Base-by-base conservation (phyloP, 1,140 invertebrate genomes). In the Cotesia vestalis region DNA sequence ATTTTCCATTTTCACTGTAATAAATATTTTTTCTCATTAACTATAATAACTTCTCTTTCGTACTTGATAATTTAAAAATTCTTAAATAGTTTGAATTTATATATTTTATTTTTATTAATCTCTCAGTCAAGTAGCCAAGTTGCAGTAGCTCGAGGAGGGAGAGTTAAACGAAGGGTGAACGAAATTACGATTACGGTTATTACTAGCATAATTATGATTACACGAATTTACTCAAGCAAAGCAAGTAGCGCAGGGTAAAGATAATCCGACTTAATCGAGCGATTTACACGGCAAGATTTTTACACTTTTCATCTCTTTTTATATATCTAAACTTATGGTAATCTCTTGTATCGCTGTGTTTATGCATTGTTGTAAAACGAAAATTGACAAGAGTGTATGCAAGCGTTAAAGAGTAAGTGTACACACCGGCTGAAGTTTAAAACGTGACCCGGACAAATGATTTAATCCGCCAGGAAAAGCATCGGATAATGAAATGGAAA, bases 231-330 rank as follows among this genome's bases (percentile, higher is more conserved):
- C 62, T 62, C 64, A 62, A 51, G 36, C 51, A 52, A 57, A 61
- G 14, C 52, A 36, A 40, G 71, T 46, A 46, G 40, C 40, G 40
- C 11, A 46, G 6, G 34, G 57, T 17, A 55, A 67, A 69, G 63
- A 66, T 68, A 73, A 73, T 73, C 59, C 53, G 40, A 53, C 68
- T 73, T 73, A 68, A 69, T 73, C 60, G 66, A 69, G 59, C 66
- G 59, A 62, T 53, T 59, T 40, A 36, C 14, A 27, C 59, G 5
- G 53, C 53, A 20, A 61, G 59, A 20, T 61, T 61, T 61, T 34
- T 61, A 61, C 8, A 20, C 11, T 60, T 27, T 57, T 57, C 12
- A 57, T 20, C 34, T 62, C 34, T 62, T 62, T 36, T 62, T 36
- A 27, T 35, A 27, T 11, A 46, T 46, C 40, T 46, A 11, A 46